phyloP scores from a whole-genome alignment of 1,140 invertebrate species.

The Brachionus rubens region DNA sequence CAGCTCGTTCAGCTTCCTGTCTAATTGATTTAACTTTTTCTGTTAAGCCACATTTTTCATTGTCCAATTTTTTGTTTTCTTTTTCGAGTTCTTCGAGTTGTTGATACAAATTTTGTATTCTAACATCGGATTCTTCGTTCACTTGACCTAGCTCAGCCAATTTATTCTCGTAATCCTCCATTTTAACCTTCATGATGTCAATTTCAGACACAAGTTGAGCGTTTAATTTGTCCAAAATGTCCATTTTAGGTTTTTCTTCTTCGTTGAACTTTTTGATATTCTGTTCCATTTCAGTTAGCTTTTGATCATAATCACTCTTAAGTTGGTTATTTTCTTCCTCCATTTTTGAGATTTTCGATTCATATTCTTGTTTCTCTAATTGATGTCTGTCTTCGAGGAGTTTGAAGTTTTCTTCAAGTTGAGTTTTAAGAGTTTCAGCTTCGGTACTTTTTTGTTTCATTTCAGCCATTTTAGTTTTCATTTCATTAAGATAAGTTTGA shows the following conservation, averaged over 20 bases:
- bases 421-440: not conserved
- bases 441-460: too few relatives aligned
- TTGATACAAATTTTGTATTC: not conserved
- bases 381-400: not conserved
- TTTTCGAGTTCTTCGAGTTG: slow-evolving; percentile 8
- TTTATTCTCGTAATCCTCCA: not conserved
- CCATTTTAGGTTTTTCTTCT: not conserved
- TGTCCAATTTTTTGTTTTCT: not conserved
- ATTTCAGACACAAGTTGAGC: not conserved
- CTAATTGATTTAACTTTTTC: not conserved
- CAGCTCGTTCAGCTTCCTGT: not conserved
- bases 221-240: not conserved
- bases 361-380: not conserved
- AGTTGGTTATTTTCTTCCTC: not conserved
- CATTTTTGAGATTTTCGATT: not conserved
- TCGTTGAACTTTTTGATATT: not conserved
- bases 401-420: not conserved
- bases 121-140: slow-evolving; percentile 4
- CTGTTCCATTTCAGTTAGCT: not conserved
- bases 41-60: not conserved
- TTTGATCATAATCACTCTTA: not conserved
- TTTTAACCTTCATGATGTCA: not conserved
- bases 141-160: not conserved
- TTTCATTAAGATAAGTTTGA: too few relatives aligned
- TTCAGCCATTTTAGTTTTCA: too few relatives aligned